A percentile compares a stretch with the other conserved stretches of the same genome.
Evolutionary conservation across 2,888 invertebrate genomes (phyloP).

Genomic region (Drosophila gaucha): DNA sequence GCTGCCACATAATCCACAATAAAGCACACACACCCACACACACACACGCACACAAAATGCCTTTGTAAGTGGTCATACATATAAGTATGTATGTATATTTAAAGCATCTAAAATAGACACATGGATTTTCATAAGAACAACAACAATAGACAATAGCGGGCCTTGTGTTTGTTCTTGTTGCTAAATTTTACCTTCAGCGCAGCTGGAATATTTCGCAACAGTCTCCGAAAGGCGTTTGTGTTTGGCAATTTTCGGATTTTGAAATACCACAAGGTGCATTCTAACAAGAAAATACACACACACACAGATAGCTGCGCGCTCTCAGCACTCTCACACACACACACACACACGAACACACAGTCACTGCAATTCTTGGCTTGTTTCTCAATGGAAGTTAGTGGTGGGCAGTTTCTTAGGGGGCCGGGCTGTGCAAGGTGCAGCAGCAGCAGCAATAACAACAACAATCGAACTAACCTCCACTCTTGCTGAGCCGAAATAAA

Average conservation of each 20-base stretch:
- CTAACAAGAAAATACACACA: slow-evolving; percentile 61
- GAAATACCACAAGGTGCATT: slow-evolving; percentile 81
- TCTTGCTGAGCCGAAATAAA: slow-evolving; percentile 45
- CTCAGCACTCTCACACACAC: slow-evolving; percentile 41
- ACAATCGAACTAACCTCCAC: slow-evolving; percentile 54
- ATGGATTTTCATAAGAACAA: slow-evolving; percentile 71
- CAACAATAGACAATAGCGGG: slow-evolving; percentile 50
- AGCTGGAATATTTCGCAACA: slow-evolving; percentile 78
- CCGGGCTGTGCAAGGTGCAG: slow-evolving; percentile 46
- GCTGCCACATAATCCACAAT: slow-evolving; percentile 70
- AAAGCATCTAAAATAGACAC: slow-evolving; percentile 66
- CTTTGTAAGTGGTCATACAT: slow-evolving; percentile 48
- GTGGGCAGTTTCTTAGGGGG: slow-evolving; percentile 32
- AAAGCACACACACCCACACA: slow-evolving; percentile 34
- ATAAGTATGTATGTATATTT: slow-evolving; percentile 4
- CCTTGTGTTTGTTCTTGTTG: slow-evolving; percentile 64
- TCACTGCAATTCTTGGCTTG: slow-evolving; percentile 70
- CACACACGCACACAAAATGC: slow-evolving; percentile 19
- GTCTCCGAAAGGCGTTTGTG: slow-evolving; percentile 70
- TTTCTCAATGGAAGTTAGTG: slow-evolving; percentile 66
- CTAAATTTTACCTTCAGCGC: slow-evolving; percentile 73
- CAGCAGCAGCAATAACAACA: slow-evolving; percentile 30
- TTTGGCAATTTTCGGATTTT: slow-evolving; percentile 78
- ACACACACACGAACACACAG: slow-evolving; percentile 26
- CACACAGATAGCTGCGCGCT: slow-evolving; percentile 29